Evolutionary conservation across 1,140 invertebrate genomes (phyloP).

Genomic region (Lordiphosa clarofinis): DNA sequence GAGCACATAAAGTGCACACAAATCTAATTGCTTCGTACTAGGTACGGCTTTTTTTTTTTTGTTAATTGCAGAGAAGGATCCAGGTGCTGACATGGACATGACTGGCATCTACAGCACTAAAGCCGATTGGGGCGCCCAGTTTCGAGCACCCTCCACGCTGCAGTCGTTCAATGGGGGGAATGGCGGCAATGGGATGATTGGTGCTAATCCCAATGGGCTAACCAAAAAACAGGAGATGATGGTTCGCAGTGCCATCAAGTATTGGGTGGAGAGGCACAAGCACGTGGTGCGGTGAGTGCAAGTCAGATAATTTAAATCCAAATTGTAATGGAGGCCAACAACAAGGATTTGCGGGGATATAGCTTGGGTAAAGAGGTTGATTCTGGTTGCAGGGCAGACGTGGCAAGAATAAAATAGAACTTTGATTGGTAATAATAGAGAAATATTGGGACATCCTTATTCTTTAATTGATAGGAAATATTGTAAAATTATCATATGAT

Average conservation of each 20-base stretch:
- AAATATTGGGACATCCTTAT: no score
- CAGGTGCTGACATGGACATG: slow-evolving; percentile 82
- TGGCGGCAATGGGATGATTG: slow-evolving; percentile 29
- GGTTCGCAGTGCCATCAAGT: slow-evolving; percentile 90
- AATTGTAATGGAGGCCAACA: not conserved
- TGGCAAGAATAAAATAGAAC: no score
- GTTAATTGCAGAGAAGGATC: slow-evolving; percentile 80
- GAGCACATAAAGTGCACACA: slow-evolving; percentile 9
- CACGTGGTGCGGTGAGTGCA: slow-evolving; percentile 87
- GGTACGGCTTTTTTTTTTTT: not conserved
- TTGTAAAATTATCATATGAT: no score
- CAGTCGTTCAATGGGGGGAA: slow-evolving; percentile 81
- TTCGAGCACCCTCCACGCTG: slow-evolving; percentile 84
- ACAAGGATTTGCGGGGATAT: not conserved
- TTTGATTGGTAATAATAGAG: no score
- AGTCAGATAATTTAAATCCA: not conserved
- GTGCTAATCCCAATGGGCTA: slow-evolving; percentile 86
- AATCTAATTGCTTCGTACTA: slow-evolving; percentile 6
- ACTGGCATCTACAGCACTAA: slow-evolving; percentile 87
- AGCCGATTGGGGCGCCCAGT: slow-evolving; percentile 87
- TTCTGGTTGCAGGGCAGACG: no score
- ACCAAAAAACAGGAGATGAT: slow-evolving; percentile 90
- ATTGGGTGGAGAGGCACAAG: slow-evolving; percentile 93
- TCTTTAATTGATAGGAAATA: no score
- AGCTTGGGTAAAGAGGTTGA: no score